These are phyloP conservation scores for Tolmerus cingulatus DNA, from an alignment of 2,888 invertebrate genomes.

Conservation along the genomic window DNA sequence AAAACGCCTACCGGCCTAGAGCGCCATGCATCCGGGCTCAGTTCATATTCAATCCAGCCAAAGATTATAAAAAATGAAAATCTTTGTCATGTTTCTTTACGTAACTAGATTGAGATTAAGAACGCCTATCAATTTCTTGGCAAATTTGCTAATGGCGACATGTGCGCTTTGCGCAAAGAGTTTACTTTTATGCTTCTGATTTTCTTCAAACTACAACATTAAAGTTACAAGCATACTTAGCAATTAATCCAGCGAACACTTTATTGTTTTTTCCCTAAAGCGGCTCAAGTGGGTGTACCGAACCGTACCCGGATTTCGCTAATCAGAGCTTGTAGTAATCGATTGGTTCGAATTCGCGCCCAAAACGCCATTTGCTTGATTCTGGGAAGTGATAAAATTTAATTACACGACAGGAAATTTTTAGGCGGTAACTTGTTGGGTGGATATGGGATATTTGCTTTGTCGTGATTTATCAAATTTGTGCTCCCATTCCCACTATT, in stretches of 20 bases:
- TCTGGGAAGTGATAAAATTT: not conserved
- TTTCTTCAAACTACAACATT: not conserved
- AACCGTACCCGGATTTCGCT: not conserved
- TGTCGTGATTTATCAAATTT: not conserved
- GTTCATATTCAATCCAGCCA: not conserved
- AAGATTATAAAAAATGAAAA: not conserved
- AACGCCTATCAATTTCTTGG: not conserved
- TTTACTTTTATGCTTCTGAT: not conserved
- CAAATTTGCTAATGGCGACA: not conserved
- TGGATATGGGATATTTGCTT: not conserved
- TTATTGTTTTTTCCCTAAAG: slow-evolving; percentile 1
- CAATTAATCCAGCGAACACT: not conserved
- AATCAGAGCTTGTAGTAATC: slow-evolving; percentile 20
- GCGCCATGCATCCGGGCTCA: not conserved
- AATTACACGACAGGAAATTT: not conserved
- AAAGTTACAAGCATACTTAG: not conserved
- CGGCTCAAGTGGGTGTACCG: slow-evolving; percentile 1
- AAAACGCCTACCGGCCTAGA: not conserved
- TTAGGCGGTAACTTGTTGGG: not conserved
- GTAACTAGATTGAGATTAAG: not conserved
- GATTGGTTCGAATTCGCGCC: not conserved
- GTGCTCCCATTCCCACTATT: not conserved
- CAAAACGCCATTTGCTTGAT: not conserved
- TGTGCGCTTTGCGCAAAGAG: not conserved
- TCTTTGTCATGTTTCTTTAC: not conserved